Evolutionary conservation across 2,888 invertebrate genomes (phyloP).

Genomic region (Argynnis bischoffii): DNA sequence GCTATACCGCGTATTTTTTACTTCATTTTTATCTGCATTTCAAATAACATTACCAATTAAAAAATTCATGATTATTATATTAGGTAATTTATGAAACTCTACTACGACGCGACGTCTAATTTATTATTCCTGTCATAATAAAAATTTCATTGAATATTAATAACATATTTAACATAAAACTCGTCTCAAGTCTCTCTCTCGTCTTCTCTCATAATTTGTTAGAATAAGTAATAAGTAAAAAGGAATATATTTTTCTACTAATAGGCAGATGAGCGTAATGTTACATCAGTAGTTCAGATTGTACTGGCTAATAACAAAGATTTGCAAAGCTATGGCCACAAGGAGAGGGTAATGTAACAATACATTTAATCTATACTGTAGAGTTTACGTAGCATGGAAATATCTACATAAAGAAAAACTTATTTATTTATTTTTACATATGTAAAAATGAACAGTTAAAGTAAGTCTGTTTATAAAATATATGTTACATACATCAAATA

Average conservation of each 20-base stretch:
- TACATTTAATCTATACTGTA: constrained; percentile 5
- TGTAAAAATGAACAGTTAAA: no score
- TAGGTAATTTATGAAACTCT: not conserved
- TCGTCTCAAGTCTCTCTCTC: not conserved
- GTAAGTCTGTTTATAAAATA: no score
- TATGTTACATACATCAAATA: no score
- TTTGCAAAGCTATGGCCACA: constrained; percentile 6
- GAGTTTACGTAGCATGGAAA: constrained; percentile 1
- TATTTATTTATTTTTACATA: not conserved
- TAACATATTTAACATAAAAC: constrained; percentile 9
- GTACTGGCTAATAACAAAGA: constrained; percentile 17
- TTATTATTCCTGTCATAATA: constrained; percentile 14
- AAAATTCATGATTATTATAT: constrained; percentile 2
- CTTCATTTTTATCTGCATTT: not conserved
- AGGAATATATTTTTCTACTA: not conserved
- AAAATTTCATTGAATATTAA: constrained; percentile 7
- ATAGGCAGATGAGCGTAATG: constrained; percentile 1
- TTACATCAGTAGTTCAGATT: constrained; percentile 3
- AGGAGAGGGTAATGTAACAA: constrained; percentile 13
- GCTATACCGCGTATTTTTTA: not conserved
- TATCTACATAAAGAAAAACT: not conserved
- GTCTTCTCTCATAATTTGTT: not conserved
- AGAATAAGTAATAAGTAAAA: not conserved
- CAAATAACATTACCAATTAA: not conserved
- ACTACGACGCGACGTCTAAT: not conserved